A percentile compares a stretch with the other conserved stretches of the same genome.
Conservation (phyloP, 1,140 invertebrate species). For the Leguminivora glycinivorella region DNA sequence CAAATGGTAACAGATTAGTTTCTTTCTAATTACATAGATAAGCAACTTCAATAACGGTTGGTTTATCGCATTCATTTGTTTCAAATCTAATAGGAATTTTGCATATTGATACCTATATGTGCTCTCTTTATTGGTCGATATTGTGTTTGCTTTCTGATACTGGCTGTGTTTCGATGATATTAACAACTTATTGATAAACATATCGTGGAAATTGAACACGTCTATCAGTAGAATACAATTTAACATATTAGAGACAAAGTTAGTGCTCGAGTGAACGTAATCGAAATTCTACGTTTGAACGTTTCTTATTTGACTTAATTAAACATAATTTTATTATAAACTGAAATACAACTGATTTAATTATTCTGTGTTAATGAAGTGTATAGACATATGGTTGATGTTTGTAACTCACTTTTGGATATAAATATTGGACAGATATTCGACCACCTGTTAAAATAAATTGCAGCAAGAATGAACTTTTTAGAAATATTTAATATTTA, state of each 20-base stretch:
- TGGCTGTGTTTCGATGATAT: constrained; percentile 60
- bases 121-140: constrained; percentile 76
- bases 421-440: neutral
- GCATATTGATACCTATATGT: constrained; percentile 71
- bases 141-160: constrained; percentile 76
- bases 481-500: constrained; percentile 10
- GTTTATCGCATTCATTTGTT: constrained; percentile 76
- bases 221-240: constrained; percentile 6
- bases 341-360: too few species aligned
- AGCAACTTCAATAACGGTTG: constrained; percentile 73
- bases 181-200: constrained; percentile 24
- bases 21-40: constrained; percentile 77
- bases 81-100: constrained; percentile 78
- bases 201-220: neutral
- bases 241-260: neutral
- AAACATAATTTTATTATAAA: too few species aligned
- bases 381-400: neutral
- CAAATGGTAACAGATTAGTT: constrained; percentile 76
- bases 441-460: constrained; percentile 7
- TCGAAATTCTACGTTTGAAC: neutral
- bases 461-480: constrained; percentile 5
- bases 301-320: neutral
- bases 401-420: neutral
- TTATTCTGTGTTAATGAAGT: neutral
- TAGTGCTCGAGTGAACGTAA: neutral